A percentile compares a stretch with the other conserved stretches of the same genome.
These are phyloP conservation scores for Barypeithes pellucidus DNA, from an alignment of 2,888 invertebrate species.

Conservation along the genomic window DNA sequence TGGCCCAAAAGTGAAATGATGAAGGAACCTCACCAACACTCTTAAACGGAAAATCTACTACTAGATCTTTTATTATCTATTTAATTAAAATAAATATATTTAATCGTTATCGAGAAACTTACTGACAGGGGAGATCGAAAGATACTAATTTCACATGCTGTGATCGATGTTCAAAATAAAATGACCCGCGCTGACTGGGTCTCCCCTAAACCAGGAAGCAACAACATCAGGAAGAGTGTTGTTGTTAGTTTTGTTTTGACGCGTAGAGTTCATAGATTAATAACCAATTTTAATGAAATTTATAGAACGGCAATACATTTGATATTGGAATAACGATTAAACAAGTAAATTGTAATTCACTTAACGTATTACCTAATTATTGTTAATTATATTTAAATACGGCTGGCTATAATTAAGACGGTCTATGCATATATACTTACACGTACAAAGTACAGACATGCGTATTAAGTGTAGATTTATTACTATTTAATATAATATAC, in stretches of 20 bases:
- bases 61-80: too few relatives aligned
- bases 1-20: too few relatives aligned
- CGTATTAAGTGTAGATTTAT: conserved; percentile 44
- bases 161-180: too few relatives aligned
- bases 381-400: conserved; percentile 47
- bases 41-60: too few relatives aligned
- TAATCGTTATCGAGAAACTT: too few relatives aligned
- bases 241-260: conserved; percentile 25
- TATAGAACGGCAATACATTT: conserved; percentile 26
- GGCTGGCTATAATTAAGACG: conserved; percentile 47
- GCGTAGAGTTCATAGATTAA: conserved; percentile 24
- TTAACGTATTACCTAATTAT: conserved; percentile 47
- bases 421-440: conserved; percentile 34
- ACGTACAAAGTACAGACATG: conserved; percentile 52
- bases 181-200: neutral
- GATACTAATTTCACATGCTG: too few relatives aligned
- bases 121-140: too few relatives aligned
- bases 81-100: too few relatives aligned
- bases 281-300: conserved; percentile 29
- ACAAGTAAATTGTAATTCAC: conserved; percentile 43
- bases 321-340: conserved; percentile 34
- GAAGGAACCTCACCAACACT: too few relatives aligned
- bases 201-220: conserved; percentile 5
- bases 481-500: conserved; percentile 39
- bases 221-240: conserved; percentile 5